Evolutionary conservation across 2,797 vertebrate species (phyloP).

Genomic region (Channallabes apus): DNA sequence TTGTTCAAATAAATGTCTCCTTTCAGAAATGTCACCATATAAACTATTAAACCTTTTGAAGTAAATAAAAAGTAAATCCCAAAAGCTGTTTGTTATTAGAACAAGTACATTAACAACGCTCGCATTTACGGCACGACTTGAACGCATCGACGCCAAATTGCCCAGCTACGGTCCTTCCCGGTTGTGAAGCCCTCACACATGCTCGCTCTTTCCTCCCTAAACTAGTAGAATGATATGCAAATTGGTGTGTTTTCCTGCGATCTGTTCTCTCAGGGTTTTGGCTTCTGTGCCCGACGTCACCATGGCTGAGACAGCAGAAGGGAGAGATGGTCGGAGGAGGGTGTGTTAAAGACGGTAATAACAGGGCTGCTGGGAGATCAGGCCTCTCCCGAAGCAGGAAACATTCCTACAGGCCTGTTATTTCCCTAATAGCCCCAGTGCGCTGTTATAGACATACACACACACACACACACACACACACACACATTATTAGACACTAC

Average conservation of each 20-base stretch:
- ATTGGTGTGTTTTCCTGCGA: constrained; percentile 11
- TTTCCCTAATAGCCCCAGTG: constrained; percentile 35
- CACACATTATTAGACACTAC: background rate
- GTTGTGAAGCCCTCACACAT: background rate
- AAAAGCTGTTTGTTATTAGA: background rate
- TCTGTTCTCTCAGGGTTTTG: background rate
- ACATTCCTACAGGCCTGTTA: constrained; percentile 28
- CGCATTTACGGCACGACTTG: background rate
- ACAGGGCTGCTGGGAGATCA: constrained; percentile 29
- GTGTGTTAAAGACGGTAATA: constrained; percentile 40
- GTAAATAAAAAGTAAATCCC: background rate
- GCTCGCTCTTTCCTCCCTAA: background rate
- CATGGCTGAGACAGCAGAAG: constrained; percentile 9
- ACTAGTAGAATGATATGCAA: constrained; percentile 6
- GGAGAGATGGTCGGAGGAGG: constrained; percentile 15
- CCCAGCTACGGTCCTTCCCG: background rate
- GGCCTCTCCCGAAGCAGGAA: constrained; percentile 35
- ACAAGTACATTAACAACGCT: background rate
- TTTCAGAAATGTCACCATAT: too few relatives aligned
- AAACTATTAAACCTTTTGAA: background rate
- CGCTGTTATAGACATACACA: background rate
- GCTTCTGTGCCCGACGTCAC: background rate
- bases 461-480: constrained; percentile 20
- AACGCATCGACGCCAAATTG: background rate
- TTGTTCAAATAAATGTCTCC: background rate